phyloP scores from a whole-genome alignment of 2,888 invertebrate genomes.

The Aphrophora alni region DNA sequence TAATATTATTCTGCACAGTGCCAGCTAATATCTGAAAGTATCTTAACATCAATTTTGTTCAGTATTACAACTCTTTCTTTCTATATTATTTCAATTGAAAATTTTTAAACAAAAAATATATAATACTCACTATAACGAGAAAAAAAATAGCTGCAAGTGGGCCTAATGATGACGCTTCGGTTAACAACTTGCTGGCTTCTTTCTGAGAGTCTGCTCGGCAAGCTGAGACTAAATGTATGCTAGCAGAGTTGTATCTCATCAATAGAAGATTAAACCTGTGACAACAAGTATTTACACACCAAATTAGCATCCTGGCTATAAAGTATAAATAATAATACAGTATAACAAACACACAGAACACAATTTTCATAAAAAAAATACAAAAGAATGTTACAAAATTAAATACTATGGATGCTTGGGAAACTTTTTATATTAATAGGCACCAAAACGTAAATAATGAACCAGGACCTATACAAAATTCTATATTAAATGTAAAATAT shows the following conservation, averaged over 20 bases:
- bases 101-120: background rate
- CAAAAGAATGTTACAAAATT: too few species aligned
- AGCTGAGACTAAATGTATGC: constrained; percentile 22
- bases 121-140: background rate
- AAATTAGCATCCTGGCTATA: background rate
- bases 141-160: constrained; percentile 50
- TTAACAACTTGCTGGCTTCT: constrained; percentile 22
- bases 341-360: too few species aligned
- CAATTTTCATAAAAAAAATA: too few species aligned
- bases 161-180: constrained; percentile 48
- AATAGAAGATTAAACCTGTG: constrained; percentile 15
- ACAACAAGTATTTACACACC: background rate
- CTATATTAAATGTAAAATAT: too few species aligned
- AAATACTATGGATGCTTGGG: too few species aligned
- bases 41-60: too few species aligned
- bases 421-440: too few species aligned
- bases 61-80: too few species aligned
- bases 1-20: too few species aligned
- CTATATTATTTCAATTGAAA: background rate
- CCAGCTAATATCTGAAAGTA: too few species aligned
- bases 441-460: background rate
- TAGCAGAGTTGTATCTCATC: background rate
- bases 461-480: too few species aligned
- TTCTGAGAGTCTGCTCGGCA: constrained; percentile 14
- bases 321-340: background rate